Evolutionary conservation across 30 jellyfish, hydroid and myxozoan species (phyloP).

Genomic region (Cassiopea andromeda): DNA sequence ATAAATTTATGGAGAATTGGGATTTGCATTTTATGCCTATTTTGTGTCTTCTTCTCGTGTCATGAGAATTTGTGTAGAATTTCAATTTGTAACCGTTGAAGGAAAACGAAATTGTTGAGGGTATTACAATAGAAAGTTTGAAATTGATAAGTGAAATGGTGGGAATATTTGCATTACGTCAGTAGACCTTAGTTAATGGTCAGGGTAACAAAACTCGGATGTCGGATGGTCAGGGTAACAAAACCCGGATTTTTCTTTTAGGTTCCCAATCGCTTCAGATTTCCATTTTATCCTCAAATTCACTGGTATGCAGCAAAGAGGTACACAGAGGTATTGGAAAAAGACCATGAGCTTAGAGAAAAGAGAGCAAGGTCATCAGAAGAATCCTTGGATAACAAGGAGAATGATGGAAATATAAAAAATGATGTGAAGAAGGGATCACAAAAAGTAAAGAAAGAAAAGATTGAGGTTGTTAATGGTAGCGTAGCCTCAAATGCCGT

Average conservation of each 20-base stretch:
- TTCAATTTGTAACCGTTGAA: too few relatives aligned
- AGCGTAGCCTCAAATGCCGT: slow-evolving; percentile 14
- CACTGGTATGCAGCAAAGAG: slow-evolving; percentile 93
- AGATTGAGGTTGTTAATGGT: slow-evolving; percentile 3
- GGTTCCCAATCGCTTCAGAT: slow-evolving; percentile 94
- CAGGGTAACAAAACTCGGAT: too few relatives aligned
- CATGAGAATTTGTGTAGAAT: too few relatives aligned
- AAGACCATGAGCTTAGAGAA: slow-evolving; percentile 71
- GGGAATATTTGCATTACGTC: too few relatives aligned
- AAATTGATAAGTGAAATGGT: too few relatives aligned
- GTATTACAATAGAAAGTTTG: too few relatives aligned
- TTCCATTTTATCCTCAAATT: slow-evolving; percentile 91
- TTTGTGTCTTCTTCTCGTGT: too few relatives aligned
- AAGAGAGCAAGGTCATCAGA: slow-evolving; percentile 32
- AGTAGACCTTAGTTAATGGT: too few relatives aligned
- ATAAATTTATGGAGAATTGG: too few relatives aligned
- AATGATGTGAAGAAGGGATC: slow-evolving; percentile 35
- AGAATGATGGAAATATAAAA: slow-evolving; percentile 43
- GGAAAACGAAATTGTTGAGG: too few relatives aligned
- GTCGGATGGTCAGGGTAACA: neutral
- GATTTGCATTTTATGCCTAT: too few relatives aligned
- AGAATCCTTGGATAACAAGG: slow-evolving; percentile 61
- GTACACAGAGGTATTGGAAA: slow-evolving; percentile 84
- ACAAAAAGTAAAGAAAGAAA: slow-evolving; percentile 37
- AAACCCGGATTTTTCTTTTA: slow-evolving; percentile 8